Evolutionary conservation across 2,113 vertebrate genomes (phyloP).

Genomic region (Oceanites oceanicus): DNA sequence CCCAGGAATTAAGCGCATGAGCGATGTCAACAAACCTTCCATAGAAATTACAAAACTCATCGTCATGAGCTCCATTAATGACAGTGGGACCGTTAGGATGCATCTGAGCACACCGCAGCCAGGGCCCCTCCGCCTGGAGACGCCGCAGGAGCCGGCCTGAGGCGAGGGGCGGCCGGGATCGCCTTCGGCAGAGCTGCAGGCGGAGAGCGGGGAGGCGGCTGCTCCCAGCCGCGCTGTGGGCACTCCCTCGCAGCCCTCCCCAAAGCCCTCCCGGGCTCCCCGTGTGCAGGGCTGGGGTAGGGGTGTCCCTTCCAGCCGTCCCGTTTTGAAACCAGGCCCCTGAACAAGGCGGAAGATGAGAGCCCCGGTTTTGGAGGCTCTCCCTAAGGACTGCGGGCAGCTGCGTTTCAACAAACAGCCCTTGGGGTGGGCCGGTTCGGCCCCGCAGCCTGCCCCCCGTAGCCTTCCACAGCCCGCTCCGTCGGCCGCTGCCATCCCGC

Average conservation of each 20-base stretch:
- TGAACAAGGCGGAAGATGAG: too few species aligned
- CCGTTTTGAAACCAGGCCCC: background rate
- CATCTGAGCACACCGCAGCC: rapidly evolving
- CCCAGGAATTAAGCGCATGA: background rate
- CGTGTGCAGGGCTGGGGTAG: too few species aligned
- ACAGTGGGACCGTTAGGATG: too few species aligned
- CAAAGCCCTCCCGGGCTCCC: background rate
- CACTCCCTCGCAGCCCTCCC: background rate
- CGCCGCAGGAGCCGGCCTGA: rapidly evolving
- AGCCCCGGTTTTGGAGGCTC: background rate
- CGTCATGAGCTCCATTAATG: rapidly evolving
- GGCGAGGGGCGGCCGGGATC: background rate
- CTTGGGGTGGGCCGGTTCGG: background rate
- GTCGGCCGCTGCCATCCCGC: background rate
- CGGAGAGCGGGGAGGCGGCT: background rate
- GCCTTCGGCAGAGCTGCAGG: background rate
- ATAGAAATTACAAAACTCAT: rapidly evolving
- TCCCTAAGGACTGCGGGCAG: background rate
- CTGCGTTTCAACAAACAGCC: background rate
- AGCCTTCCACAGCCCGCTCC: rapidly evolving
- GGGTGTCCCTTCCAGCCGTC: background rate
- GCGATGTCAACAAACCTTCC: background rate
- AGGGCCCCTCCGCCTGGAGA: rapidly evolving
- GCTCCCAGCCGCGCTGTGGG: rapidly evolving
- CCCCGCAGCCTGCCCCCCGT: background rate